Percentiles rank a stretch among this genome's conserved stretches.
Conservation (phyloP, 2,888 invertebrate genomes). For the Noctua janthina region DNA sequence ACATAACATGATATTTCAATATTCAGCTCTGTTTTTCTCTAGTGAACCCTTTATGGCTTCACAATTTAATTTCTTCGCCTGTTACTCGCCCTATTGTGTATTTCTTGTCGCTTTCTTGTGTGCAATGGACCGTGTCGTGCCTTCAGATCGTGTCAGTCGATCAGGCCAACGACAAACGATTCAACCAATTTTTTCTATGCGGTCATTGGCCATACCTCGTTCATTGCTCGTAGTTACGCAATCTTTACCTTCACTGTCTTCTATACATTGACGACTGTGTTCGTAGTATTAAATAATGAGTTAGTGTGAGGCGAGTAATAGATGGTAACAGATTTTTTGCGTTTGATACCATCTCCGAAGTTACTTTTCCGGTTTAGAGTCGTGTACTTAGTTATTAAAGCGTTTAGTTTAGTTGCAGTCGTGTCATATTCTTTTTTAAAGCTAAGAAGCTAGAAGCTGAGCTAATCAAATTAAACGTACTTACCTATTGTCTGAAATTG, state of each 20-base stretch:
- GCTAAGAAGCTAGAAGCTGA: slow-evolving; percentile 17
- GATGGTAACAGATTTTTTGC: slow-evolving; percentile 58
- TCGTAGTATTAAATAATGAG: not conserved
- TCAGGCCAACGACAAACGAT: slow-evolving; percentile 66
- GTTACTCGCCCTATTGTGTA: slow-evolving; percentile 56
- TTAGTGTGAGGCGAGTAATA: slow-evolving; percentile 40
- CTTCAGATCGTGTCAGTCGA: slow-evolving; percentile 70
- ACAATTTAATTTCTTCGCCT: slow-evolving; percentile 44
- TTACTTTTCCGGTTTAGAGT: slow-evolving; percentile 73
- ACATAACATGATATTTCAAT: not conserved
- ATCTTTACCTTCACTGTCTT: slow-evolving; percentile 61
- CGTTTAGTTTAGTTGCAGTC: slow-evolving; percentile 46
- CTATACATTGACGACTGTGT: slow-evolving; percentile 61
- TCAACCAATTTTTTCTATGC: slow-evolving; percentile 70
- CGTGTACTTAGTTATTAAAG: slow-evolving; percentile 56
- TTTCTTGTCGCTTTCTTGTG: slow-evolving; percentile 60
- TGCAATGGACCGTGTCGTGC: slow-evolving; percentile 62
- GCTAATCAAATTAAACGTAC: not conserved
- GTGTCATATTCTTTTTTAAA: slow-evolving; percentile 10
- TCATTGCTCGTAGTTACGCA: slow-evolving; percentile 72
- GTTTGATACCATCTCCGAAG: slow-evolving; percentile 58
- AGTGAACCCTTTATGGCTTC: not conserved
- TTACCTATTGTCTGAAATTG: not conserved
- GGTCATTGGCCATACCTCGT: slow-evolving; percentile 76
- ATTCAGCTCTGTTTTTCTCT: slow-evolving; percentile 2